These are phyloP conservation scores for Colletes latitarsis DNA, from an alignment of 1,140 invertebrate species.

Conservation along the genomic window DNA sequence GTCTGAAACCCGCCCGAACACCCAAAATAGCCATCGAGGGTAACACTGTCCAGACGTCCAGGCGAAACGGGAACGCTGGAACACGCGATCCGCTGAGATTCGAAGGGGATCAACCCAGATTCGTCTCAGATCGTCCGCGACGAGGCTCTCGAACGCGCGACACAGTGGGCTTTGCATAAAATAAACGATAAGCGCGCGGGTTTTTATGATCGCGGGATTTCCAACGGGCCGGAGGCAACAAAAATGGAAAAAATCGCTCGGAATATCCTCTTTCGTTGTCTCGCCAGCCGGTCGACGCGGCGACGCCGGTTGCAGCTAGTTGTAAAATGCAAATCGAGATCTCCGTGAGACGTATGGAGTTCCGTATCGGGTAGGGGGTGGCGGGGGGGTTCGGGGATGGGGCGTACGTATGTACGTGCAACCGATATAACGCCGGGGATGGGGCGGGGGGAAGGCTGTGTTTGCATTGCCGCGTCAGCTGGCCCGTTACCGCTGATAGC, in stretches of 20 bases:
- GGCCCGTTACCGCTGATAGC: conserved; percentile 66
- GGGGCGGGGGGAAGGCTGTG: conserved; percentile 45
- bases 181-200: background rate
- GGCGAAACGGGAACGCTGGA: too few relatives aligned
- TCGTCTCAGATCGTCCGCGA: too few relatives aligned
- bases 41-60: too few relatives aligned
- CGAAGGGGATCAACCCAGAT: too few relatives aligned
- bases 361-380: background rate
- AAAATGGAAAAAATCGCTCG: background rate
- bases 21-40: too few relatives aligned
- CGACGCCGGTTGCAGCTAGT: conserved; percentile 23
- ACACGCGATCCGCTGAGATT: too few relatives aligned
- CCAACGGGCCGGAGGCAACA: too few relatives aligned
- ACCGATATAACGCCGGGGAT: background rate
- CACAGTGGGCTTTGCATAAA: background rate
- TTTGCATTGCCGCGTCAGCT: conserved; percentile 70
- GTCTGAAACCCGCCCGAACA: too few relatives aligned
- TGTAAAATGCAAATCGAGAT: conserved; percentile 70
- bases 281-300: background rate
- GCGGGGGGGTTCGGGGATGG: background rate
- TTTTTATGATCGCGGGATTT: background rate
- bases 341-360: conserved; percentile 40
- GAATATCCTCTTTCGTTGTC: background rate
- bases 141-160: too few relatives aligned
- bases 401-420: background rate